Conservation (phyloP, 2,113 vertebrate genomes). For the Rattus rattus region DNA sequence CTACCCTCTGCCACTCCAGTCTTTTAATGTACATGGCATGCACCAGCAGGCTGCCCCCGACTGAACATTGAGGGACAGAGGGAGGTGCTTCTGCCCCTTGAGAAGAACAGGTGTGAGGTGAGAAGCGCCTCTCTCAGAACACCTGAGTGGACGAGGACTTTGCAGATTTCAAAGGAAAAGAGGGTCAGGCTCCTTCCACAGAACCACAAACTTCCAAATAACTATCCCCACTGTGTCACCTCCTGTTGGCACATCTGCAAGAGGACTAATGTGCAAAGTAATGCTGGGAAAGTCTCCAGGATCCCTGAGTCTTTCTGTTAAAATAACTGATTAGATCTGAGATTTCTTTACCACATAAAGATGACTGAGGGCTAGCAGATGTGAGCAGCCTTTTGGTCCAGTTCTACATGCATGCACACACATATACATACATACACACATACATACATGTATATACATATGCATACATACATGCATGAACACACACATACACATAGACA, state of each 20-base stretch:
- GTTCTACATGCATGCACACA: not conserved
- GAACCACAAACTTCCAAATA: not conserved
- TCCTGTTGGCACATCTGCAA: not conserved
- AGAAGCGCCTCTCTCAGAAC: rapidly evolving
- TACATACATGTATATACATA: no score
- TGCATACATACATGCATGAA: no score
- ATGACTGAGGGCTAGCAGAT: not conserved
- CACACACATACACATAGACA: no score
- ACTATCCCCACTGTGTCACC: not conserved
- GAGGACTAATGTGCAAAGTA: conserved; percentile 11
- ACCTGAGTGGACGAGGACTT: not conserved
- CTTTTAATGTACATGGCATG: not conserved
- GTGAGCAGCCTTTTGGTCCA: not conserved
- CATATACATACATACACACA: no score
- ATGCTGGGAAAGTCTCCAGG: conserved; percentile 31
- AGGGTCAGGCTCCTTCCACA: not conserved
- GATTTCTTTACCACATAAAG: conserved; percentile 48
- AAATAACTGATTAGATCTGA: conserved; percentile 48
- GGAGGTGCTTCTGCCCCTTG: not conserved
- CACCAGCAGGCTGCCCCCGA: not conserved
- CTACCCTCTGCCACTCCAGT: rapidly evolving
- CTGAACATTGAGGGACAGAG: rapidly evolving
- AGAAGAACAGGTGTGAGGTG: not conserved
- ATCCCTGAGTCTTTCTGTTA: conserved; percentile 59
- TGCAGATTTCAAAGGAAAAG: not conserved